phyloP scores from a whole-genome alignment of 2,797 vertebrate species.

The Crax fasciolata region DNA sequence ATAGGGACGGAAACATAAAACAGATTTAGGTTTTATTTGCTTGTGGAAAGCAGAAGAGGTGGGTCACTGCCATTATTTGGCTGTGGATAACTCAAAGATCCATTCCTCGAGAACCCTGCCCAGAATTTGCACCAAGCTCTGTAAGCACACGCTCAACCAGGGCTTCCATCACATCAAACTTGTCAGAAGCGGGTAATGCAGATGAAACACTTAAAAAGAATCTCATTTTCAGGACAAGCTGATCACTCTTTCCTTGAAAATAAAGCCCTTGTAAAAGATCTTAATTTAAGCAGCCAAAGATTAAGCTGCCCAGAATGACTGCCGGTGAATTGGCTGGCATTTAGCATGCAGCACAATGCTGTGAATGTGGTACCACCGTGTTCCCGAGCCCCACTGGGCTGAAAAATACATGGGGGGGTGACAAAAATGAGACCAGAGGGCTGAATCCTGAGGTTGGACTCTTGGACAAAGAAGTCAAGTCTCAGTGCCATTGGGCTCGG shows the following conservation, averaged over 20 bases:
- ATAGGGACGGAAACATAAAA: background rate
- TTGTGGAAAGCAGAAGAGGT: background rate
- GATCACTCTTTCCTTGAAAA: slow-evolving; percentile 64
- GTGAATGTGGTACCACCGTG: background rate
- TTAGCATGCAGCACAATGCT: slow-evolving; percentile 3
- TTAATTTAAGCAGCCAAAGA: slow-evolving; percentile 69
- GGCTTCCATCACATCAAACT: slow-evolving; percentile 22
- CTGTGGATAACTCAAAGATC: background rate
- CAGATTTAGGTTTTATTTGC: background rate
- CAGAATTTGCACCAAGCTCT: slow-evolving; percentile 36
- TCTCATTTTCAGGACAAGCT: slow-evolving; percentile 69
- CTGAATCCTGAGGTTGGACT: background rate
- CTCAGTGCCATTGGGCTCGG: background rate
- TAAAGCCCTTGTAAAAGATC: slow-evolving; percentile 71
- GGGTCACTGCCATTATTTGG: background rate
- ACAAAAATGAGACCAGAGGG: background rate
- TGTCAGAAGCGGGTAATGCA: slow-evolving; percentile 62
- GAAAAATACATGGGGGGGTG: rapidly evolving
- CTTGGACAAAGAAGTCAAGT: rapidly evolving
- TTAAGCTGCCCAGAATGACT: slow-evolving; percentile 65
- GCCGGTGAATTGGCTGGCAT: slow-evolving; percentile 17
- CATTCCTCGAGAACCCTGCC: slow-evolving; percentile 41
- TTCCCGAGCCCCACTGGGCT: background rate
- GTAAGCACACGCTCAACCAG: background rate
- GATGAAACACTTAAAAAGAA: slow-evolving; percentile 73